Evolutionary conservation across 1,140 invertebrate genomes (phyloP).

Genomic region (Fopius arisanus): DNA sequence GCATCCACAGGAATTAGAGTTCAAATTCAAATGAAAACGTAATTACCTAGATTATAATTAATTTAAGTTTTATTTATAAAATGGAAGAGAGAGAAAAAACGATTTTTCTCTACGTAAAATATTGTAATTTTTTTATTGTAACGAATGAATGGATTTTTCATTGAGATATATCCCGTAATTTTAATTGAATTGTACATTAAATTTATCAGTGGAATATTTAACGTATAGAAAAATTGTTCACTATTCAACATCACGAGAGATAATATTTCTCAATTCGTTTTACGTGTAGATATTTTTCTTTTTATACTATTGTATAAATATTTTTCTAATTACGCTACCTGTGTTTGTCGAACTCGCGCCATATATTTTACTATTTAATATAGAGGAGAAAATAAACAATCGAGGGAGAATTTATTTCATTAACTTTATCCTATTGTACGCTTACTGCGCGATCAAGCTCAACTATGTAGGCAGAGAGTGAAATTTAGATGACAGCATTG

Average conservation of each 20-base stretch:
- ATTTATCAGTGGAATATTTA: not conserved
- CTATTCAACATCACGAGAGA: not conserved
- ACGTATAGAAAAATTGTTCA: not conserved
- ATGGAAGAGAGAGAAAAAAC: not conserved
- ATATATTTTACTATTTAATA: conserved; percentile 11
- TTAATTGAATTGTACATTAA: conserved; percentile 1
- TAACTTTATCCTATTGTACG: conserved; percentile 2
- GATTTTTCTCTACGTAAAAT: not conserved
- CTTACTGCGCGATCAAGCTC: conserved; percentile 6
- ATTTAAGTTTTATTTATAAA: not conserved
- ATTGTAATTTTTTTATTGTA: not conserved
- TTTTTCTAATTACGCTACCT: conserved; percentile 13
- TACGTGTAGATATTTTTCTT: conserved; percentile 8
- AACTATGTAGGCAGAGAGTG: not conserved
- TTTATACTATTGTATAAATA: conserved; percentile 10
- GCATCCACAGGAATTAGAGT: conserved; percentile 1
- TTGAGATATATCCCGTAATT: not conserved
- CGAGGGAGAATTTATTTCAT: not conserved
- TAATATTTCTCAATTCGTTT: not conserved
- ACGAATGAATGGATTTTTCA: not conserved
- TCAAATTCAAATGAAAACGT: not conserved
- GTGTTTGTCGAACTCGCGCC: conserved; percentile 8
- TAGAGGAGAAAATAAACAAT: not conserved
- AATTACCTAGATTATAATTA: not conserved
- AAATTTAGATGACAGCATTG: conserved; percentile 8